These are phyloP conservation scores for Sorex araneus DNA, from an alignment of 2,113 vertebrate genomes.

Conservation along the genomic window DNA sequence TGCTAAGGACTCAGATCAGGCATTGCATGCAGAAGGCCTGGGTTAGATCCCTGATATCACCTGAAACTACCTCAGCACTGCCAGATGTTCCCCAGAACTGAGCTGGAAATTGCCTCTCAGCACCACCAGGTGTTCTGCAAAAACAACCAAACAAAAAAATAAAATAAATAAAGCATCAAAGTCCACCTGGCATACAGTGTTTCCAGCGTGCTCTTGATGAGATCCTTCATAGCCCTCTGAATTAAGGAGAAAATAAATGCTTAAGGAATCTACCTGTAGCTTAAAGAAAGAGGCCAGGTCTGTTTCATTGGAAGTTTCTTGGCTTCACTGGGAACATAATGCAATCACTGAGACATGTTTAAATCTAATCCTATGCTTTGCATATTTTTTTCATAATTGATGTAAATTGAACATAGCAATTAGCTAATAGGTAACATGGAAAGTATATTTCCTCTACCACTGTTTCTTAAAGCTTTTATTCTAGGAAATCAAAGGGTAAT, in stretches of 20 bases:
- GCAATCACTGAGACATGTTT: neutral
- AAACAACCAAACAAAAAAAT: too few species aligned
- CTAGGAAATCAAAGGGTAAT: constrained; percentile 7
- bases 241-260: constrained; percentile 46
- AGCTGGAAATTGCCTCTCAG: too few species aligned
- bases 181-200: constrained; percentile 46
- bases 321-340: constrained; percentile 30
- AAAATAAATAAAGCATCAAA: neutral
- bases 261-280: neutral
- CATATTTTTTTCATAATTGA: constrained; percentile 20
- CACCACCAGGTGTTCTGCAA: too few species aligned
- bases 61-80: too few species aligned
- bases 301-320: neutral
- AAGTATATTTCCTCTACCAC: constrained; percentile 9
- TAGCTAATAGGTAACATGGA: constrained; percentile 29
- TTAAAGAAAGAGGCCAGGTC: neutral
- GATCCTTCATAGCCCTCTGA: constrained; percentile 41
- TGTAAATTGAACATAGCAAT: constrained; percentile 51
- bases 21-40: too few species aligned
- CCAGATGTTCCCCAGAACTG: too few species aligned
- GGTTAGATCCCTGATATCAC: too few species aligned
- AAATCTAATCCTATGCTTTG: neutral
- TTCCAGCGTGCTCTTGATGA: constrained; percentile 48
- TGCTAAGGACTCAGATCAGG: too few species aligned
- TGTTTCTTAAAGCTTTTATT: constrained; percentile 17